Conservation (phyloP, 2,113 vertebrate genomes). For the Apteryx mantelli region DNA sequence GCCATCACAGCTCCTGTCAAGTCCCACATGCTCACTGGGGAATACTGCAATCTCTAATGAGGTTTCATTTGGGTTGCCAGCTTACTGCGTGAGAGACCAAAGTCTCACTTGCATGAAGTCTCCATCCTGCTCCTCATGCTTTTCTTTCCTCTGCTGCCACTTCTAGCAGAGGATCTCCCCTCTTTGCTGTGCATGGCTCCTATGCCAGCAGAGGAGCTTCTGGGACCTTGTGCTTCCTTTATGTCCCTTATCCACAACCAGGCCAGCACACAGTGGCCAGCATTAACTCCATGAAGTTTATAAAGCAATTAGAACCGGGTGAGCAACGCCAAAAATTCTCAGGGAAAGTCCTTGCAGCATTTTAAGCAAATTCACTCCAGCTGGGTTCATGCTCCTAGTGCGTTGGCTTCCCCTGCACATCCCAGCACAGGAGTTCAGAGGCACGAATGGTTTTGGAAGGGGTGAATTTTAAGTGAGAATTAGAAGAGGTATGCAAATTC, state of each 20-base stretch:
- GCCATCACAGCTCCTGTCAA: neutral
- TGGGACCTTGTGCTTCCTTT: neutral
- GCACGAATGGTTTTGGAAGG: neutral
- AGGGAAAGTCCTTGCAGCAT: conserved; percentile 23
- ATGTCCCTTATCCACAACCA: neutral
- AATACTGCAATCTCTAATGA: neutral
- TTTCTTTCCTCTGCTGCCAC: too few species aligned
- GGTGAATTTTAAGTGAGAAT: conserved; percentile 19
- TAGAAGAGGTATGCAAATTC: conserved; percentile 19
- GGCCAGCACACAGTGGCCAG: neutral
- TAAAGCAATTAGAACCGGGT: conserved; percentile 1
- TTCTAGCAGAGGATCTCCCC: fast-evolving
- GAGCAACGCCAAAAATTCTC: neutral
- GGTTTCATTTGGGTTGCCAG: neutral
- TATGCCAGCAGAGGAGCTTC: fast-evolving
- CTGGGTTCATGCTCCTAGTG: neutral
- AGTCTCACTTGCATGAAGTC: neutral
- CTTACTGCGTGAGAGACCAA: neutral
- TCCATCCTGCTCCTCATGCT: neutral
- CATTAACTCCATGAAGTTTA: neutral
- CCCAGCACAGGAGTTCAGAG: neutral
- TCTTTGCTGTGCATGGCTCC: neutral
- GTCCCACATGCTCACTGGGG: too few species aligned
- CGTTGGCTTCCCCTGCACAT: neutral
- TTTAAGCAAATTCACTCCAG: conserved; percentile 49